Base-by-base conservation (phyloP, 2,888 invertebrate species). In the Cheilosia urbana region DNA sequence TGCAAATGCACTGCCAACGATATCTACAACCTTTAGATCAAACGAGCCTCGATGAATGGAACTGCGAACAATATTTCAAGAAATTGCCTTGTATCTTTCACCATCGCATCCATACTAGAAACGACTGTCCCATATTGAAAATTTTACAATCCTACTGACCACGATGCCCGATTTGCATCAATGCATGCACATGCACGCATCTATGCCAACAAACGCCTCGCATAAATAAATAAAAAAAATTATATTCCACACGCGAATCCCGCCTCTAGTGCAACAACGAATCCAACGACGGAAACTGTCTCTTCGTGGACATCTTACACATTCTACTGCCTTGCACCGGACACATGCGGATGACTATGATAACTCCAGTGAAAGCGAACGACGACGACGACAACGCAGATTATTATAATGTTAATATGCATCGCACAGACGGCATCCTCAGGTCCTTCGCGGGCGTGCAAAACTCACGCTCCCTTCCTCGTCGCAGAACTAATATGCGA, bases 201-300 rank as follows among this genome's bases (percentile, higher is more conserved):
- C 7, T 17, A 4, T 47, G 6, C 17, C n/a, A 5, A 9, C 45
- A 3, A n/a, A 47, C 17, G 45, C 17, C 17, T 72, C 73, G 83
- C 78, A 83, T 83, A 83, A 83, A 78, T 83, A 73, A 83, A 79
- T 83, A 79, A 78, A 83, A 78, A 83, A 83, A 83, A 83, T 79
- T 83, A 79, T 72, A 66, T 69, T 72, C 65, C 37, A 37, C 82
- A 62, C 66, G 62, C 66, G 72, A 57, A 62, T 62, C 62, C 55
- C 83, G 72, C 66, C 78, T 77, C 60, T 66, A 47, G 65, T 77
- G 72, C 72, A 65, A 71, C 65, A 71, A 71, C 81, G 42, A 63
- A 68, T 63, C 27, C 51, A 66, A 83, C 78, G 78, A 78, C 82
- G 78, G 82, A 83, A 83, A 83, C 47, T 82, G 76, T 68, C 53